A percentile compares a stretch with the other conserved stretches of the same genome.
phyloP scores from a whole-genome alignment of 2,797 vertebrate genomes.

The Diceros bicornis region DNA sequence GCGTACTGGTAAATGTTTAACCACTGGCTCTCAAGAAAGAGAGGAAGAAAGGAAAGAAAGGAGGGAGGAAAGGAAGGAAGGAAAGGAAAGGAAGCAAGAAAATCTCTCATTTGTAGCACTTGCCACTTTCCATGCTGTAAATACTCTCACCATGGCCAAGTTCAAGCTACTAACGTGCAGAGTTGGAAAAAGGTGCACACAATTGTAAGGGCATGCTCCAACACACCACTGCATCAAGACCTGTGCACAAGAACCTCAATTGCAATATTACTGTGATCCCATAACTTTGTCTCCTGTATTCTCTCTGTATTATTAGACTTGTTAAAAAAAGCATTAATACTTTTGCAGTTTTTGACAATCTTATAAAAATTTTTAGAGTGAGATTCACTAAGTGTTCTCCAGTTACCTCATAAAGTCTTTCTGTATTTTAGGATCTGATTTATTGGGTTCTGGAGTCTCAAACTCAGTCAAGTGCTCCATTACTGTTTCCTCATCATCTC shows the following conservation, averaged over 20 bases:
- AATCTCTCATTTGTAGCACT: neutral
- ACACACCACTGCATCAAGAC: no score
- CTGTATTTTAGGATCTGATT: conserved; percentile 31
- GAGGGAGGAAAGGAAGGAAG: neutral
- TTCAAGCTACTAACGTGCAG: neutral
- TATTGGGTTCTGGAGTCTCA: conserved; percentile 16
- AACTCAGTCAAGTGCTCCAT: conserved; percentile 41
- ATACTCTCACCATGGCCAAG: neutral
- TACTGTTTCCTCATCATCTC: conserved; percentile 54
- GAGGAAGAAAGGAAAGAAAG: neutral
- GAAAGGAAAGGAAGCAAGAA: neutral
- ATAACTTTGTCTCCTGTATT: neutral
- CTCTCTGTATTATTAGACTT: neutral
- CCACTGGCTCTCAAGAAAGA: neutral
- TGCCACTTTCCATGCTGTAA: neutral
- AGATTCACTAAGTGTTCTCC: neutral
- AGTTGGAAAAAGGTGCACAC: neutral
- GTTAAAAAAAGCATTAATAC: neutral
- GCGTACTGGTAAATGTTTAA: neutral
- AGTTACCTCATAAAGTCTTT: neutral
- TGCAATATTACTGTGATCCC: fast-evolving
- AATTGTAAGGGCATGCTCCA: fast-evolving
- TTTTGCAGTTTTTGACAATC: neutral
- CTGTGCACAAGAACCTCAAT: fast-evolving
- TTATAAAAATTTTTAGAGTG: neutral